A percentile compares a stretch with the other conserved stretches of the same genome.
Conservation (phyloP, 2,113 vertebrate genomes). For the Paradisaea rubra region DNA sequence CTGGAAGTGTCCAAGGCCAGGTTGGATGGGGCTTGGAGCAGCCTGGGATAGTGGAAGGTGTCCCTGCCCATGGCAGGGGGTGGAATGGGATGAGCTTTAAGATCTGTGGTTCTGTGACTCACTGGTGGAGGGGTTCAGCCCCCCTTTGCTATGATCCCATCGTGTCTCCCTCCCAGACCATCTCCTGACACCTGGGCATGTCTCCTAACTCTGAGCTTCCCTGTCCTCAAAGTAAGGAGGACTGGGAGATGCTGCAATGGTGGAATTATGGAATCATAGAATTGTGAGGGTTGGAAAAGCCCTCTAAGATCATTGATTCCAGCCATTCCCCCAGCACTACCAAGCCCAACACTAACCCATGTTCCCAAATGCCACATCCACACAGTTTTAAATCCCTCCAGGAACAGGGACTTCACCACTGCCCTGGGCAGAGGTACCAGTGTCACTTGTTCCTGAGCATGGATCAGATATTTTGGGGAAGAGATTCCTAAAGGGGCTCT, state of each 20-base stretch:
- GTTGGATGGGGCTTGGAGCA: accelerated
- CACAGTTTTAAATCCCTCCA: neutral
- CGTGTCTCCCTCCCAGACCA: accelerated
- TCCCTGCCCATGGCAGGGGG: neutral
- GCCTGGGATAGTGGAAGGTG: accelerated
- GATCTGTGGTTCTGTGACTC: neutral
- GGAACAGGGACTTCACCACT: neutral
- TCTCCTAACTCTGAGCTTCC: neutral
- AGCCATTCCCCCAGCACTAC: neutral
- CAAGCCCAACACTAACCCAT: neutral
- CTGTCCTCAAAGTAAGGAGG: neutral
- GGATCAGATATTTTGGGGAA: neutral
- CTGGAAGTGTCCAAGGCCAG: neutral
- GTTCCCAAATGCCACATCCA: neutral
- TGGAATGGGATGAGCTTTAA: neutral
- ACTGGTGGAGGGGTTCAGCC: neutral
- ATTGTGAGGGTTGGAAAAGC: neutral
- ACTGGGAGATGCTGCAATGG: neutral
- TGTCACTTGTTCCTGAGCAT: neutral
- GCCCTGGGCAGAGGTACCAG: neutral
- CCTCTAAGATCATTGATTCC: neutral
- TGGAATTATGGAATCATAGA: neutral
- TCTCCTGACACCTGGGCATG: neutral
- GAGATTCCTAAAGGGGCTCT: neutral
- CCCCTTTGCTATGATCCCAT: neutral